Conservation (phyloP, 2,888 invertebrate genomes). For the Drosophila borealis region DNA sequence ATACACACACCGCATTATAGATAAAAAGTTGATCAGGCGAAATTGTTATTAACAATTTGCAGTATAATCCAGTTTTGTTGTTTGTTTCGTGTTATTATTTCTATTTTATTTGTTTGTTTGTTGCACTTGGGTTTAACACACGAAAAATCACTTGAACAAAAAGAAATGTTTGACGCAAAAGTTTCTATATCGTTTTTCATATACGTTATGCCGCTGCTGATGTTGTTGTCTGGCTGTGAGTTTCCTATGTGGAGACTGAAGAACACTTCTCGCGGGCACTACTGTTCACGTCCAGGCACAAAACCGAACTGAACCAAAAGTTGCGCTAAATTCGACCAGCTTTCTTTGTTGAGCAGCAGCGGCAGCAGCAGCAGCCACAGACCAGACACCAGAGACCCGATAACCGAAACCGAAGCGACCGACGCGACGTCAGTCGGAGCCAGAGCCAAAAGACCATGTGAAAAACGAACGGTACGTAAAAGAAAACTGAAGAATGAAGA, state of each 20-base stretch:
- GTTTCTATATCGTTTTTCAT: background rate
- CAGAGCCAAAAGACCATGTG: slow-evolving; percentile 54
- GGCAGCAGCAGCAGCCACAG: slow-evolving; percentile 13
- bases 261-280: slow-evolving; percentile 67
- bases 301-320: slow-evolving; percentile 82
- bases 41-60: slow-evolving; percentile 45
- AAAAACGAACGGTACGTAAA: slow-evolving; percentile 63
- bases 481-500: slow-evolving; percentile 52
- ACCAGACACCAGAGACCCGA: slow-evolving; percentile 38
- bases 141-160: slow-evolving; percentile 29
- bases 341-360: slow-evolving; percentile 81
- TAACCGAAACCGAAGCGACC: slow-evolving; percentile 51
- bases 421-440: slow-evolving; percentile 46
- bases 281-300: slow-evolving; percentile 80
- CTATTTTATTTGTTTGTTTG: background rate
- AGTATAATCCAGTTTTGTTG: slow-evolving; percentile 27
- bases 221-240: background rate
- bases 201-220: background rate
- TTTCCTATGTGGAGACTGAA: slow-evolving; percentile 12
- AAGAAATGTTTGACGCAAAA: slow-evolving; percentile 1
- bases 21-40: slow-evolving; percentile 47
- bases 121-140: slow-evolving; percentile 14
- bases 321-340: slow-evolving; percentile 80
- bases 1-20: slow-evolving; percentile 81
- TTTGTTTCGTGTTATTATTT: background rate